Percentiles rank a stretch among this genome's conserved stretches.
phyloP scores from a whole-genome alignment of 2,888 invertebrate genomes.

The Fragum sueziense region DNA sequence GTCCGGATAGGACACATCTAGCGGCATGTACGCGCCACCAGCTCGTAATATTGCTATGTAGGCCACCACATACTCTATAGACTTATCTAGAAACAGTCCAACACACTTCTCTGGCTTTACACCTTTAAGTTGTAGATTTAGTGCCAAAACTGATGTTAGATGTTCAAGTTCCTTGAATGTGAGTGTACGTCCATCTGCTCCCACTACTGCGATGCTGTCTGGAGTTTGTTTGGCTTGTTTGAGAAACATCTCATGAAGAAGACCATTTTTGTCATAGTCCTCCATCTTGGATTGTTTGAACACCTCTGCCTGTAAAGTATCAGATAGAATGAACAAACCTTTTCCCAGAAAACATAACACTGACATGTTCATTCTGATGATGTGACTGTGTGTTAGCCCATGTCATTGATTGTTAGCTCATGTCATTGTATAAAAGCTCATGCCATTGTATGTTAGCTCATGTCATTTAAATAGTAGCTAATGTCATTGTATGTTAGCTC shows the following conservation, averaged over 20 bases:
- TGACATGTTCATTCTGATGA: too few species aligned
- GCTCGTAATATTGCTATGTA: slow-evolving; percentile 82
- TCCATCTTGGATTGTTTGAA: slow-evolving; percentile 42
- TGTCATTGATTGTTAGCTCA: too few species aligned
- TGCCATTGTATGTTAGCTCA: too few species aligned
- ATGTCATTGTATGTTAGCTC: too few species aligned
- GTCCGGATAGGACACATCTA: slow-evolving; percentile 82
- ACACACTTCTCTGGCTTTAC: slow-evolving; percentile 78
- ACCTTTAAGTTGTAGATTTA: slow-evolving; percentile 70
- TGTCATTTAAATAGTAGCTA: too few species aligned
- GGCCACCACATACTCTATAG: slow-evolving; percentile 78
- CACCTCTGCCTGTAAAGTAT: neutral
- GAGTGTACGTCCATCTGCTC: slow-evolving; percentile 66
- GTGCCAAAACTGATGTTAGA: slow-evolving; percentile 77
- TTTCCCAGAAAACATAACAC: too few species aligned
- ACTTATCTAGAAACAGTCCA: slow-evolving; percentile 82
- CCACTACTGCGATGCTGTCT: slow-evolving; percentile 70
- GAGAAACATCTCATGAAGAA: slow-evolving; percentile 79
- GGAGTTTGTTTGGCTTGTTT: slow-evolving; percentile 76
- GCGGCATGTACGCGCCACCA: slow-evolving; percentile 82
- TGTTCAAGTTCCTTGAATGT: slow-evolving; percentile 75
- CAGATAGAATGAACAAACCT: too few species aligned
- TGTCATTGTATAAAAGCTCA: too few species aligned
- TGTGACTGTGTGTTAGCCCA: too few species aligned
- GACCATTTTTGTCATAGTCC: slow-evolving; percentile 71